Conservation (phyloP, 2,888 invertebrate genomes). For the Stratiomys singularior region DNA sequence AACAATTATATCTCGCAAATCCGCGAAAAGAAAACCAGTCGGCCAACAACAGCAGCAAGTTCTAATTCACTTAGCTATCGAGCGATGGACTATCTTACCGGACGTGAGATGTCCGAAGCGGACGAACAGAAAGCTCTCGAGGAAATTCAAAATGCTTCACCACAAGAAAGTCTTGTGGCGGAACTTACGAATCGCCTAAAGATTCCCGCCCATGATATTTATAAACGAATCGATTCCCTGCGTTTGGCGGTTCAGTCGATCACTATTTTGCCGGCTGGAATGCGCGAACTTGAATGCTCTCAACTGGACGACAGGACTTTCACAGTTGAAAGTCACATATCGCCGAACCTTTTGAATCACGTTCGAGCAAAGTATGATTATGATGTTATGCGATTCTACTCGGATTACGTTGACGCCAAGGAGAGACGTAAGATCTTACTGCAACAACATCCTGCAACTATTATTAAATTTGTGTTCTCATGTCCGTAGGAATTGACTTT, state of each 20-base stretch:
- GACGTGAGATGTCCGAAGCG: slow-evolving; percentile 62
- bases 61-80: slow-evolving; percentile 50
- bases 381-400: slow-evolving; percentile 50
- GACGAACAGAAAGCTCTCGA: slow-evolving; percentile 65
- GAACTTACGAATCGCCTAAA: slow-evolving; percentile 42
- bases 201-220: slow-evolving; percentile 3
- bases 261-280: slow-evolving; percentile 37
- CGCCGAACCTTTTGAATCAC: slow-evolving; percentile 45
- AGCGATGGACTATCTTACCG: slow-evolving; percentile 61
- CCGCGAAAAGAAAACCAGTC: slow-evolving; percentile 14
- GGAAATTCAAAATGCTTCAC: slow-evolving; percentile 64
- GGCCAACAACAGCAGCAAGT: not conserved
- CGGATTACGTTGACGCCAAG: slow-evolving; percentile 47
- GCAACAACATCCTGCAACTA: too few species aligned
- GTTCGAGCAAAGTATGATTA: slow-evolving; percentile 30
- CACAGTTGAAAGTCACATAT: slow-evolving; percentile 49
- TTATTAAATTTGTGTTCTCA: too few species aligned
- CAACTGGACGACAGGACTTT: slow-evolving; percentile 42
- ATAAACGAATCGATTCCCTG: slow-evolving; percentile 43
- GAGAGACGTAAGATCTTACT: slow-evolving; percentile 47
- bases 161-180: slow-evolving; percentile 56
- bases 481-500: slow-evolving; percentile 47
- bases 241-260: slow-evolving; percentile 37
- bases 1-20: slow-evolving; percentile 20
- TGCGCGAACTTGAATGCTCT: slow-evolving; percentile 44